These are phyloP conservation scores for Mycogona germanica DNA, from an alignment of 2,888 invertebrate species.

Conservation along the genomic window DNA sequence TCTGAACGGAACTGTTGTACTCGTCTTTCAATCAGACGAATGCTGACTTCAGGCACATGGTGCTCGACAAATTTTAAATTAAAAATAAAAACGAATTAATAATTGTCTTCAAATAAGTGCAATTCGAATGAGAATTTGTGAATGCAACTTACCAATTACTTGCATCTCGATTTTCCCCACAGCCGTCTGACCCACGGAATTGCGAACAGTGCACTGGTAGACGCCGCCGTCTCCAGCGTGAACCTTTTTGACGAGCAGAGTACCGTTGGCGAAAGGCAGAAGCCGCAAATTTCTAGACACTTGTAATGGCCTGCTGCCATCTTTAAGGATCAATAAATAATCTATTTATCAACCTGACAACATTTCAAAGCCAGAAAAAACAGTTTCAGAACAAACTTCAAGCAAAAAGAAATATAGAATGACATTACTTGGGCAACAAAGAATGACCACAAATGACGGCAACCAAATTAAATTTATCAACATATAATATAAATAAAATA, in stretches of 20 bases:
- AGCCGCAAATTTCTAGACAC: slow-evolving; percentile 91
- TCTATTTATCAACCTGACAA: no score
- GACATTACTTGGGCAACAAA: no score
- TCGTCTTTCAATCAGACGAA: no score
- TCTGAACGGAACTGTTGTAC: no score
- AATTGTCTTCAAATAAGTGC: neutral
- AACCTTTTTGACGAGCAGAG: slow-evolving; percentile 85
- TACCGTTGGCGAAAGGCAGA: slow-evolving; percentile 84
- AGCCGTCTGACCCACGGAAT: slow-evolving; percentile 61
- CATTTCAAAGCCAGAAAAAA: no score
- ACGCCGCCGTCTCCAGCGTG: slow-evolving; percentile 86
- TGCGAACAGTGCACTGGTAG: slow-evolving; percentile 87
- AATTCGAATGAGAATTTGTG: slow-evolving; percentile 35
- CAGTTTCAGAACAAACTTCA: neutral
- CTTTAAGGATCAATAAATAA: slow-evolving; percentile 34
- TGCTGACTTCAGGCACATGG: no score
- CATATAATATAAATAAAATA: no score
- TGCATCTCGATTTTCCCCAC: slow-evolving; percentile 63
- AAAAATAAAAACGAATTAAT: neutral
- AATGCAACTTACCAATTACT: slow-evolving; percentile 73
- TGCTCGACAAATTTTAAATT: neutral
- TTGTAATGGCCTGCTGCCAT: slow-evolving; percentile 61
- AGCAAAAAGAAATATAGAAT: neutral
- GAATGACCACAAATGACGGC: no score
- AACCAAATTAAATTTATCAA: no score